Percentiles rank a stretch among this genome's conserved stretches.
phyloP scores from a whole-genome alignment of 2,888 invertebrate genomes.

The Chalcis sispes region DNA sequence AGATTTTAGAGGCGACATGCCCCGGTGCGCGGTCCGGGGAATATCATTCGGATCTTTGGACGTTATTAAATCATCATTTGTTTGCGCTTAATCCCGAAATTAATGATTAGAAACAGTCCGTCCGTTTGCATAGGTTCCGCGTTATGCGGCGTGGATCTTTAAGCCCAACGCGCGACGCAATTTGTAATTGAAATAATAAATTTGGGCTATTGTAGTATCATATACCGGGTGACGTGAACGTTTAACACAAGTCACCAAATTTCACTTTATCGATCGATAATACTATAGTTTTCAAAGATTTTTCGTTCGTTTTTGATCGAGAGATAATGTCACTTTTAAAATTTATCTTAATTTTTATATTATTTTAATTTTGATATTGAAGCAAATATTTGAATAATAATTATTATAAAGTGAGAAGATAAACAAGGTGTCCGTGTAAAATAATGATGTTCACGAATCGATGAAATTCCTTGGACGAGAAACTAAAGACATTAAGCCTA shows the following conservation, averaged over 20 bases:
- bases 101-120: conserved; percentile 72
- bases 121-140: conserved; percentile 61
- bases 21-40: not conserved
- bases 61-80: conserved; percentile 76
- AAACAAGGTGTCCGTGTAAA: not conserved
- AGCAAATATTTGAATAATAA: no score
- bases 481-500: conserved; percentile 11
- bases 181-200: conserved; percentile 54
- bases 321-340: no score
- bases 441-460: not conserved
- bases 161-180: conserved; percentile 65
- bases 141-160: conserved; percentile 73
- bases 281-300: no score
- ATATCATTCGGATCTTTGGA: conserved; percentile 50
- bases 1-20: not conserved
- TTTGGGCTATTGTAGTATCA: conserved; percentile 41
- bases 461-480: conserved; percentile 1
- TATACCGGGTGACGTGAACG: conserved; percentile 68
- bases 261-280: no score
- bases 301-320: no score
- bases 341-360: no score
- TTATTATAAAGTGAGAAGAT: no score
- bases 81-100: conserved; percentile 74
- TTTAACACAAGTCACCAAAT: no score
- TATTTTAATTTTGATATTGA: no score